Conservation (phyloP, 2,797 vertebrate species). For the Squalus acanthias region DNA sequence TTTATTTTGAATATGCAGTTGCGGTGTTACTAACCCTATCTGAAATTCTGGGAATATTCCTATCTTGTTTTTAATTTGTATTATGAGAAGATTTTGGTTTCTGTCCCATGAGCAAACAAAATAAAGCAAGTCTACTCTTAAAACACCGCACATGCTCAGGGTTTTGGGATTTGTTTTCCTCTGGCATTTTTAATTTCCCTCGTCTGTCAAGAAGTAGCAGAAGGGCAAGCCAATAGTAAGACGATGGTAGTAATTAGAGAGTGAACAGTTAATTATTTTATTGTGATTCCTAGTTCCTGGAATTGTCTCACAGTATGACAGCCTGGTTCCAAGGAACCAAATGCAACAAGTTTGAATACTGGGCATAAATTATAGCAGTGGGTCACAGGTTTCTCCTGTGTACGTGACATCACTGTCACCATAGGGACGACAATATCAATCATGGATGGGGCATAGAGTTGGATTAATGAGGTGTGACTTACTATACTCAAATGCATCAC, state of each 20-base stretch:
- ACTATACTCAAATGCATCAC: not conserved
- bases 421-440: not conserved
- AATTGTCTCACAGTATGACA: not conserved
- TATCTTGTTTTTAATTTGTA: no score
- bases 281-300: not conserved
- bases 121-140: no score
- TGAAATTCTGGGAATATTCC: no score
- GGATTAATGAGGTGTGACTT: not conserved
- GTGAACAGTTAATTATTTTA: not conserved
- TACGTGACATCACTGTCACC: not conserved
- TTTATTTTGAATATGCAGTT: no score
- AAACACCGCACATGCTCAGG: no score
- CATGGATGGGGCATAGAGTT: not conserved
- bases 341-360: not conserved
- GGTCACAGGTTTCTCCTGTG: not conserved
- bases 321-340: not conserved
- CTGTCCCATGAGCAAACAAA: no score
- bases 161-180: no score
- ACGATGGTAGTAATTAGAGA: not conserved
- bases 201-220: not conserved
- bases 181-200: no score
- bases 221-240: no score
- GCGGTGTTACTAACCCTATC: no score
- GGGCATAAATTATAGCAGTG: not conserved
- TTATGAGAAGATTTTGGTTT: no score